Evolutionary conservation across 2,888 invertebrate species (phyloP).

Genomic region (Xanthostigma xanthostigma): DNA sequence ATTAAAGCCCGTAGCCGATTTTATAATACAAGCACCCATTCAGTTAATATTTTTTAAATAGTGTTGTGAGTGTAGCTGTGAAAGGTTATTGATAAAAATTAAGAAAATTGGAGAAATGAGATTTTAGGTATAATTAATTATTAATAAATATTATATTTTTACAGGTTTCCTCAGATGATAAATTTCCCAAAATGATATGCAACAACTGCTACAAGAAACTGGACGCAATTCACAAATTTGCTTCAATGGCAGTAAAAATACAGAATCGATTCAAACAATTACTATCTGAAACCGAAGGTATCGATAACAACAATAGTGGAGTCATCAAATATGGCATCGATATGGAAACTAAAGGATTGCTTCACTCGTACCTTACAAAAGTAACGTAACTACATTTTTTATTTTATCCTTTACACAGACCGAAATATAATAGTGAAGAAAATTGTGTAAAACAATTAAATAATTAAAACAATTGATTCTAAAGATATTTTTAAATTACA

Average conservation of each 20-base stretch:
- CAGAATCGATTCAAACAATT: conserved; percentile 40
- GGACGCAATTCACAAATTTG: conserved; percentile 50
- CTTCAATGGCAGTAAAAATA: conserved; percentile 45
- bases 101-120: too few species aligned
- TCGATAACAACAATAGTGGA: conserved; percentile 16
- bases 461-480: too few species aligned
- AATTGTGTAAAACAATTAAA: too few species aligned
- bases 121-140: too few species aligned
- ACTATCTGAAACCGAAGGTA: conserved; percentile 16
- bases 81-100: too few species aligned
- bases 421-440: too few species aligned
- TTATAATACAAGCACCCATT: too few species aligned
- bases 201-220: conserved; percentile 45
- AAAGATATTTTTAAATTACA: neutral
- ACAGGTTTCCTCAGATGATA: conserved; percentile 50
- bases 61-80: too few species aligned
- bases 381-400: conserved; percentile 20
- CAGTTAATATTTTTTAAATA: too few species aligned
- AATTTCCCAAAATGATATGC: conserved; percentile 53
- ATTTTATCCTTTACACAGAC: neutral
- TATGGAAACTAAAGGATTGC: conserved; percentile 31
- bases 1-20: too few species aligned
- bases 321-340: conserved; percentile 20
- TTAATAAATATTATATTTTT: conserved; percentile 16
- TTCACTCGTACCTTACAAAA: conserved; percentile 38